A percentile compares a stretch with the other conserved stretches of the same genome.
phyloP scores from a whole-genome alignment of 2,888 invertebrate genomes.

The Endomychus coccineus region DNA sequence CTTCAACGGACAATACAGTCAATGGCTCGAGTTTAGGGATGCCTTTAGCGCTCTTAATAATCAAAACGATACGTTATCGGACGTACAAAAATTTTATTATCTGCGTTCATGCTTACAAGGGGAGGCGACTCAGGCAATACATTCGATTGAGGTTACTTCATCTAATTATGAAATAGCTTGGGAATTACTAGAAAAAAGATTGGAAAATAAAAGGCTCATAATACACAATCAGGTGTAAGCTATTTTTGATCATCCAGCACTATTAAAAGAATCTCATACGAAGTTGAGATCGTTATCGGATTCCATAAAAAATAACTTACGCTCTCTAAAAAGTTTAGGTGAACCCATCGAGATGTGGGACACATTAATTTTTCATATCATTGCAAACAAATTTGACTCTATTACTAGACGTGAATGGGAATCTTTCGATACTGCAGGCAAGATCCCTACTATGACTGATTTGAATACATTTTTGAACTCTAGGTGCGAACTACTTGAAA shows the following conservation, averaged over 20 bases:
- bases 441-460: conserved; percentile 4
- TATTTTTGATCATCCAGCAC: conserved; percentile 18
- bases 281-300: conserved; percentile 21
- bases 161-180: conserved; percentile 16
- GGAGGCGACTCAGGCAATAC: conserved; percentile 13
- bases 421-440: conserved; percentile 6
- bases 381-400: conserved; percentile 15
- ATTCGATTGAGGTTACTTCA: conserved; percentile 10
- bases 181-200: conserved; percentile 17
- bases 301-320: conserved; percentile 20
- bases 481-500: too few relatives aligned
- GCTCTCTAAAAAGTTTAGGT: conserved; percentile 22
- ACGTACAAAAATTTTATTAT: conserved; percentile 18
- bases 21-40: conserved; percentile 5
- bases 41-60: background rate
- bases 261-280: conserved; percentile 14
- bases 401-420: conserved; percentile 22
- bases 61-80: background rate
- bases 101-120: conserved; percentile 10
- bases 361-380: conserved; percentile 17
- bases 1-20: background rate
- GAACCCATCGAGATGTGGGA: conserved; percentile 25
- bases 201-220: conserved; percentile 22
- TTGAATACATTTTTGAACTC: background rate
- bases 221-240: conserved; percentile 22